Conservation (phyloP, 2,888 invertebrate genomes). For the Tenthredo mesomela region DNA sequence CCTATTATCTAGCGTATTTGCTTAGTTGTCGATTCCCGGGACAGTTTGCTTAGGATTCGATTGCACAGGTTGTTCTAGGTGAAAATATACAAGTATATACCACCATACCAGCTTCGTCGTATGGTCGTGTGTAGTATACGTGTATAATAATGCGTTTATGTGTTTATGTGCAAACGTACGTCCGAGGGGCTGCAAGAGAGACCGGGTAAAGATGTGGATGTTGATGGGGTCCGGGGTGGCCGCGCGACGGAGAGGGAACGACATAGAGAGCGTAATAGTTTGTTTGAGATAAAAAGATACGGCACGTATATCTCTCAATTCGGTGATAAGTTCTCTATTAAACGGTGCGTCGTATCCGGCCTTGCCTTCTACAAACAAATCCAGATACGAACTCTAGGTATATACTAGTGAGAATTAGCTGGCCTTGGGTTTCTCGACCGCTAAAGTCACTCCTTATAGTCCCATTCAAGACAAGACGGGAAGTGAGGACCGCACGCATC, state of each 20-base stretch:
- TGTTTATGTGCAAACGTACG: neutral
- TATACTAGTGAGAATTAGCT: neutral
- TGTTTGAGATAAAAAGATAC: constrained; percentile 52
- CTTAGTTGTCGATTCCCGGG: constrained; percentile 52
- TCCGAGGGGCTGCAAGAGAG: neutral
- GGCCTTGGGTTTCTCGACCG: constrained; percentile 7
- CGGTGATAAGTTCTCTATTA: constrained; percentile 63
- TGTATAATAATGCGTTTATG: too few species aligned
- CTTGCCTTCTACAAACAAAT: constrained; percentile 64
- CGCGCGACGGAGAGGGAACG: neutral
- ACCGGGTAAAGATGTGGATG: constrained; percentile 4
- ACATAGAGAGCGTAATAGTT: constrained; percentile 37
- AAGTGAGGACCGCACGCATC: constrained; percentile 13
- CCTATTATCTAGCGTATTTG: constrained; percentile 48
- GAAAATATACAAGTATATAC: neutral
- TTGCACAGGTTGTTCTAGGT: constrained; percentile 49
- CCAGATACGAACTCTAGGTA: constrained; percentile 57
- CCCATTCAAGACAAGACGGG: constrained; percentile 40
- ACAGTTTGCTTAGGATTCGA: constrained; percentile 51
- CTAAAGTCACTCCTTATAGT: constrained; percentile 5
- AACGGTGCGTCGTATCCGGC: constrained; percentile 60
- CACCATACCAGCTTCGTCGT: neutral
- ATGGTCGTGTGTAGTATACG: neutral
- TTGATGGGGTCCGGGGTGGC: neutral
- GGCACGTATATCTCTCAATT: constrained; percentile 61